Conservation (phyloP, 2,797 vertebrate species). For the Telmatherina bonti region DNA sequence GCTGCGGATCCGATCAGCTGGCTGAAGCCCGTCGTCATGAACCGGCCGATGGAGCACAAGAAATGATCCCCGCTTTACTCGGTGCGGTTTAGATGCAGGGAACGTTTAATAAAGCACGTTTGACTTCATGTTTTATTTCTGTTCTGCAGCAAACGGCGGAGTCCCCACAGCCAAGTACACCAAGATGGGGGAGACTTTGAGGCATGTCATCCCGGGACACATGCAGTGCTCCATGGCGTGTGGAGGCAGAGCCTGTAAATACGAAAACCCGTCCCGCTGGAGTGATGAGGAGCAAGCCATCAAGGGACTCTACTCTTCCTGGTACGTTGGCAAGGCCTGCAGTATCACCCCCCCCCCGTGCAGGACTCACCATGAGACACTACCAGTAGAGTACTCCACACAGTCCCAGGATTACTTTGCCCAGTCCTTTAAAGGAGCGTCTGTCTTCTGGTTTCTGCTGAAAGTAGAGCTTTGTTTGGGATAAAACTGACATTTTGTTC, state of each 20-base stretch:
- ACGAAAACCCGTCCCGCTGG: constrained; percentile 97
- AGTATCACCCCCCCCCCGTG: too few species aligned
- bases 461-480: too few species aligned
- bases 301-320: constrained; percentile 95
- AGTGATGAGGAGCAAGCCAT: constrained; percentile 92
- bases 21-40: too few species aligned
- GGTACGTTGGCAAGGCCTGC: constrained; percentile 77
- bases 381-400: too few species aligned
- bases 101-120: background rate
- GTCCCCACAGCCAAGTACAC: constrained; percentile 96
- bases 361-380: too few species aligned
- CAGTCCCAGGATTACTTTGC: too few species aligned
- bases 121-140: background rate
- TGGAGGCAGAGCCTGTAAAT: constrained; percentile 95
- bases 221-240: constrained; percentile 98
- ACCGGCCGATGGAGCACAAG: constrained; percentile 84
- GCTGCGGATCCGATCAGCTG: constrained; percentile 76
- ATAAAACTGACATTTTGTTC: too few species aligned
- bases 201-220: constrained; percentile 94
- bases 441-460: too few species aligned
- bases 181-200: constrained; percentile 94
- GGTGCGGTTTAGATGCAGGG: background rate
- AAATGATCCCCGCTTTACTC: background rate
- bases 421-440: too few species aligned
- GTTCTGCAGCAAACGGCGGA: constrained; percentile 78